A percentile compares a stretch with the other conserved stretches of the same genome.
Evolutionary conservation across 2,797 vertebrate species (phyloP).

Genomic region (Periparus ater): DNA sequence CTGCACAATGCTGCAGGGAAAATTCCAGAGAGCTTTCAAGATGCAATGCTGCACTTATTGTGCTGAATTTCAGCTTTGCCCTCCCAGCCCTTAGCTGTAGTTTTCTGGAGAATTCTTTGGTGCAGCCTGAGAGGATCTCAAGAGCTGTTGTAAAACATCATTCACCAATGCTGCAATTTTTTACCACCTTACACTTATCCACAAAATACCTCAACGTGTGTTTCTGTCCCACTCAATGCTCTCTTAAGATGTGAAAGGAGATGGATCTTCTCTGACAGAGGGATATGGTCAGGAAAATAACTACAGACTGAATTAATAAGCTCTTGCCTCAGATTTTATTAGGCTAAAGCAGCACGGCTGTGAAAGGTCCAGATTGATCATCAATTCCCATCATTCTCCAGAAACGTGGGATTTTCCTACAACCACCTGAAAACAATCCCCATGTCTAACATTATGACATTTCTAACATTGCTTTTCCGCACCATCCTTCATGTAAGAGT

Average conservation of each 20-base stretch:
- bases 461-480: not conserved
- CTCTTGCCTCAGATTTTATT: not conserved
- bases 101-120: not conserved
- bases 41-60: not conserved
- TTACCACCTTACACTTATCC: not conserved
- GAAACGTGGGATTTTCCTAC: not conserved
- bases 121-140: not conserved
- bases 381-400: not conserved
- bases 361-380: not conserved
- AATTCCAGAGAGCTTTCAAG: slow-evolving; percentile 50
- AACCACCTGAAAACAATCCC: not conserved
- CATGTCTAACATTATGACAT: not conserved
- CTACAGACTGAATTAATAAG: not conserved
- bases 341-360: not conserved
- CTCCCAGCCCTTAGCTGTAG: not conserved
- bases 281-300: not conserved
- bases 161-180: not conserved
- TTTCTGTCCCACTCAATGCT: not conserved
- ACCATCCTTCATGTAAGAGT: not conserved
- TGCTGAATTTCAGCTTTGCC: not conserved
- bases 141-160: not conserved
- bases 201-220: not conserved
- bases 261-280: not conserved
- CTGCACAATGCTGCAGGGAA: slow-evolving; percentile 49
- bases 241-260: not conserved